Evolutionary conservation across 2,888 invertebrate genomes (phyloP).

Genomic region (Alentia gelatinosa): DNA sequence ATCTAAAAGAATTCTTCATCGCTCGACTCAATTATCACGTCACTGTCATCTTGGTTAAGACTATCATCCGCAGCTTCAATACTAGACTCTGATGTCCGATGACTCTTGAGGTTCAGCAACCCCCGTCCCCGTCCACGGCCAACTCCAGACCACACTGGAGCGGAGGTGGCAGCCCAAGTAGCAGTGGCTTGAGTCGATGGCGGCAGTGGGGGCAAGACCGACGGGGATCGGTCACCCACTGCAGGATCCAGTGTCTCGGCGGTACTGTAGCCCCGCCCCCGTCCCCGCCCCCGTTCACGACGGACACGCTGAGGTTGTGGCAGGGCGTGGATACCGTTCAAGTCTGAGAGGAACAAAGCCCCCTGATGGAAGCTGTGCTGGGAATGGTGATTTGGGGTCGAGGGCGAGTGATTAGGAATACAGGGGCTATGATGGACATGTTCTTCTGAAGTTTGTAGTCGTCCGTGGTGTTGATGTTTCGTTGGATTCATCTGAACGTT

Average conservation of each 20-base stretch:
- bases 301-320: neutral
- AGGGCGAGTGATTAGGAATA: neutral
- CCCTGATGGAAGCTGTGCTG: neutral
- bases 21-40: conserved; percentile 61
- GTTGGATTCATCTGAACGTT: neutral
- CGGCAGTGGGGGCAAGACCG: neutral
- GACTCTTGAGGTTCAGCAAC: neutral
- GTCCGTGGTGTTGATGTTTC: neutral
- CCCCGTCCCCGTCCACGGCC: neutral
- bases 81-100: neutral
- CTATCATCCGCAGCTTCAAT: neutral
- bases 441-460: neutral
- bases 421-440: neutral
- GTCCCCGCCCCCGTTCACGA: neutral
- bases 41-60: conserved; percentile 59
- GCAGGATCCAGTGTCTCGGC: neutral
- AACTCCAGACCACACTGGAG: neutral
- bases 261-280: neutral
- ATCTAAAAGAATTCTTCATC: conserved; percentile 49
- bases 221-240: neutral
- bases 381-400: neutral
- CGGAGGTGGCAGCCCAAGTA: neutral
- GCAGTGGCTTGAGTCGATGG: neutral
- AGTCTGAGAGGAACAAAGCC: neutral
- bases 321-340: neutral